Base-by-base conservation (phyloP, 2,113 vertebrate species). In the Ceratotherium simum region DNA sequence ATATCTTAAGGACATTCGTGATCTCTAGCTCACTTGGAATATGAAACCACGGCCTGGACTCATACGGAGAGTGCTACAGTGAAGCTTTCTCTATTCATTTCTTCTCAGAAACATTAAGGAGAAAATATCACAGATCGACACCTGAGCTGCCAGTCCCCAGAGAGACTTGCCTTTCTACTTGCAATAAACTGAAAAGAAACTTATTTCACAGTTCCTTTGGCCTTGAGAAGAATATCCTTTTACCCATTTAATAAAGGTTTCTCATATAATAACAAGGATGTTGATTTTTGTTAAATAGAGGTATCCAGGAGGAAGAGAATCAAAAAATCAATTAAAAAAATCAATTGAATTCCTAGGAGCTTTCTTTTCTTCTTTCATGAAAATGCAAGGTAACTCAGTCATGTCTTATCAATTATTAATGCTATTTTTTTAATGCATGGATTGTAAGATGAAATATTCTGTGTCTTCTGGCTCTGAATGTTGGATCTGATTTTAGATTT, bases 331-430 rank as follows among this genome's bases (percentile, higher is more conserved):
- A 65, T 51, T 14, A 78, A 42, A 92, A 95, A 10, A 31, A 80
- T 84, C 12, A 33, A 8, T 6, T 90, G 67, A 80, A 67, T 89
- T 72, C 17, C 8, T 64, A n/a, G n/a, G 21, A 73, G 13, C 5
- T 87, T 89, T 64, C n/a, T 65, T 92, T 91, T 80, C 36, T 81
- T 93, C 70, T 62, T 62, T 79, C 65, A 83, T 36, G 29, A 36
- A 84, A 88, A 96, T 58, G 29, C 23, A 82, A 95, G 31, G 25
- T 14, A 79, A 93, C 54, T 86, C 46, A 87, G 39, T 60, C 46
- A 82, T 48, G 20, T 81, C 27, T 90, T 88, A 25, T 73, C 73
- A 56, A 93, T 91, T 79, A 95, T 86, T 96, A 90, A 93, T 78
- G 82, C 2, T 82, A 31, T 56, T 29, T 60, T 90, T 88, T 69